Conservation (phyloP, 1,140 invertebrate genomes). For the Monomorium pharaonis region DNA sequence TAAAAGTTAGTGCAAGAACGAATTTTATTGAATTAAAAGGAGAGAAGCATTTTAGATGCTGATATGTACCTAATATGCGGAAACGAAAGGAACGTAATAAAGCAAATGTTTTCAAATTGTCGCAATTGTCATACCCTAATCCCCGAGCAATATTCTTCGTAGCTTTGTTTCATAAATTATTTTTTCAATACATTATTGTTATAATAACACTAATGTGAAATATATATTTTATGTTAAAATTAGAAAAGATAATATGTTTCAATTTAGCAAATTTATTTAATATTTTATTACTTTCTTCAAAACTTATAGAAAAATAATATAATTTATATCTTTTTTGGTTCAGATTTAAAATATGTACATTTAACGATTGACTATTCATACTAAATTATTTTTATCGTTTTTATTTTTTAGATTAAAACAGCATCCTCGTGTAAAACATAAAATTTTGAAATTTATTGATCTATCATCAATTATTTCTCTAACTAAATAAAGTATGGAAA, state of each 20-base stretch:
- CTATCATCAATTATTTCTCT: neutral
- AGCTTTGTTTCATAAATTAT: neutral
- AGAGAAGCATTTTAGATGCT: slow-evolving; percentile 78
- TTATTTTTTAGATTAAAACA: neutral
- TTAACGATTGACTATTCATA: too few relatives aligned
- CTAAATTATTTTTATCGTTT: neutral
- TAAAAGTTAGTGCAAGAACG: slow-evolving; percentile 53
- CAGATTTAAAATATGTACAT: neutral
- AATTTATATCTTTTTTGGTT: neutral
- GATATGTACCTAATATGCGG: slow-evolving; percentile 77
- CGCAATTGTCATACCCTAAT: neutral
- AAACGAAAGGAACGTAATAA: slow-evolving; percentile 81
- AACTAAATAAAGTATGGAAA: too few relatives aligned
- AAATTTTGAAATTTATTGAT: neutral
- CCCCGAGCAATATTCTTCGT: neutral
- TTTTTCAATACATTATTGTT: neutral
- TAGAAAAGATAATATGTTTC: neutral
- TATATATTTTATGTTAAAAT: neutral
- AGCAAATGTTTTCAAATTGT: slow-evolving; percentile 82
- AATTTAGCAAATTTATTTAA: neutral
- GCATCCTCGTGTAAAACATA: neutral
- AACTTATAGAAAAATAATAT: neutral
- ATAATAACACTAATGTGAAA: neutral
- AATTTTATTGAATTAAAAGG: slow-evolving; percentile 66
- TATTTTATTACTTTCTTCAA: neutral